phyloP scores from a whole-genome alignment of 2,797 vertebrate species.

The Holocentrus rufus region DNA sequence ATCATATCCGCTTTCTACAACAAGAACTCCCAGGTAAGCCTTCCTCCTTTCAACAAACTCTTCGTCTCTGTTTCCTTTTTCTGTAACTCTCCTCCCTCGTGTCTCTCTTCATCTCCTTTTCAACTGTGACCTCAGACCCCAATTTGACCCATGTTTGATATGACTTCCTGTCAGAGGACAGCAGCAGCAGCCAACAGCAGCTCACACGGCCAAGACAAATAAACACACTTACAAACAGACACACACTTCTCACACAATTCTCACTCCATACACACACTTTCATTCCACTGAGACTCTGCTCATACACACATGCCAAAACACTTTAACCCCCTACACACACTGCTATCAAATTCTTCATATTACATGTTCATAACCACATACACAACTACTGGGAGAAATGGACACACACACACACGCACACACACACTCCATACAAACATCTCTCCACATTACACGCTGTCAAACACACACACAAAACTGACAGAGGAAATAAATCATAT shows the following conservation, averaged over 20 bases:
- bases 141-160: constrained; percentile 34
- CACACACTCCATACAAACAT: not conserved
- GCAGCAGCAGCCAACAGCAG: constrained; percentile 44
- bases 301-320: no score
- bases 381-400: not conserved
- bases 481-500: no score
- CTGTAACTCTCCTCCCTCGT: constrained; percentile 3
- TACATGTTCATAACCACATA: not conserved
- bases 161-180: constrained; percentile 60
- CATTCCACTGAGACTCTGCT: not conserved
- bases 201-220: constrained; percentile 57
- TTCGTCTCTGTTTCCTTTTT: no score
- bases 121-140: constrained; percentile 43
- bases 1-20: no score
- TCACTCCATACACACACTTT: not conserved
- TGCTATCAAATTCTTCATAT: not conserved
- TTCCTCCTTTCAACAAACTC: no score
- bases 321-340: not conserved
- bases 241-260: not conserved
- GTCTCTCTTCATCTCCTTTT: constrained; percentile 36
- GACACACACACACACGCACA: not conserved
- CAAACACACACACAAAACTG: not conserved
- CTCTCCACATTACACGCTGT: no score
- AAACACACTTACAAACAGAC: constrained; percentile 2
- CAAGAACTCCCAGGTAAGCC: no score